phyloP scores from a whole-genome alignment of 2,888 invertebrate species.

The Pseudoips prasinana region DNA sequence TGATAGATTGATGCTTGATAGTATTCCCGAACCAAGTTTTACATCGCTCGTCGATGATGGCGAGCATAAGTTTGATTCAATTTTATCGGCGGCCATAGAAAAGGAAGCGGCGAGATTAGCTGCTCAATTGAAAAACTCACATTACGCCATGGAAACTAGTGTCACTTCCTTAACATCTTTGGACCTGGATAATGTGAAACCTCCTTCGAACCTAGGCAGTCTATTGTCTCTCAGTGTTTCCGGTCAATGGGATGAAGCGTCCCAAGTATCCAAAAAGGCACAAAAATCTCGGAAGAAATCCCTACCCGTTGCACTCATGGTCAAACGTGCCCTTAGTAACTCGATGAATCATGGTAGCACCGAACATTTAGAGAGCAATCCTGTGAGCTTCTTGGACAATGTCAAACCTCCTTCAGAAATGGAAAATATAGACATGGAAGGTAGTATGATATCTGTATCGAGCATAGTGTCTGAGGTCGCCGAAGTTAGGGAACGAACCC shows the following conservation, averaged over 20 bases:
- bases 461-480: conserved; percentile 91
- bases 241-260: conserved; percentile 74
- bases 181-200: conserved; percentile 88
- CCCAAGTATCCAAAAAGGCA: conserved; percentile 53
- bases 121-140: conserved; percentile 59
- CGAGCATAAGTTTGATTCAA: conserved; percentile 78
- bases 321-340: conserved; percentile 86
- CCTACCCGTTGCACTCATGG: conserved; percentile 86
- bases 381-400: conserved; percentile 87
- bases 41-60: conserved; percentile 74
- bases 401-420: conserved; percentile 92
- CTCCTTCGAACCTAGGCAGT: conserved; percentile 90
- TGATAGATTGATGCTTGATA: conserved; percentile 44
- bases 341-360: conserved; percentile 78
- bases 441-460: conserved; percentile 92
- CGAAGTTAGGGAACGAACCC: conserved; percentile 74
- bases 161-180: conserved; percentile 82
- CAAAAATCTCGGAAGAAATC: conserved; percentile 84
- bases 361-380: conserved; percentile 84
- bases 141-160: conserved; percentile 79
- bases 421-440: conserved; percentile 90
- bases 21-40: conserved; percentile 57
- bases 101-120: conserved; percentile 87
- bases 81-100: conserved; percentile 88
- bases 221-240: conserved; percentile 79